phyloP scores from a whole-genome alignment of 1,140 invertebrate species.

The Diorhabda sublineata region DNA sequence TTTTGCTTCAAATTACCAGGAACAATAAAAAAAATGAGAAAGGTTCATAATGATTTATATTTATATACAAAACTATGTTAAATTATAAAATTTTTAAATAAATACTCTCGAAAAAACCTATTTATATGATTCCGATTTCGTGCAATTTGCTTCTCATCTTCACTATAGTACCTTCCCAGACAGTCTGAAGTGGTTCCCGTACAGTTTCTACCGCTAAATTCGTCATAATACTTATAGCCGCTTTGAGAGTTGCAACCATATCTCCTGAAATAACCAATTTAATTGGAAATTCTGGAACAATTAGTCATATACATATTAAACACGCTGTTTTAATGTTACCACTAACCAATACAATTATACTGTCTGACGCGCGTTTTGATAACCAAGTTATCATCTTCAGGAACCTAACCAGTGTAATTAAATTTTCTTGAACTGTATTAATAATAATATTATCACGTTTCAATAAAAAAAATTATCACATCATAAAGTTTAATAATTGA shows the following conservation, averaged over 20 bases:
- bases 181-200: conserved; percentile 34
- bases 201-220: conserved; percentile 32
- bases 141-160: conserved; percentile 37
- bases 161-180: conserved; percentile 37
- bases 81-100: too few relatives aligned
- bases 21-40: too few relatives aligned
- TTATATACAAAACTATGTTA: too few relatives aligned
- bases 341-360: background rate
- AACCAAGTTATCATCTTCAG: too few relatives aligned
- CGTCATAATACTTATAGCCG: conserved; percentile 37
- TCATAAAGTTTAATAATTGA: too few relatives aligned
- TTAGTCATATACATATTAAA: too few relatives aligned
- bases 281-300: background rate
- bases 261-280: conserved; percentile 28
- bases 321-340: too few relatives aligned
- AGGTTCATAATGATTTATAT: too few relatives aligned
- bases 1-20: too few relatives aligned
- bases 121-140: conserved; percentile 38
- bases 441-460: too few relatives aligned
- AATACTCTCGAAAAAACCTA: background rate
- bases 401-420: background rate
- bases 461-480: too few relatives aligned
- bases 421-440: background rate
- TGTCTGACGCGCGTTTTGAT: too few relatives aligned
- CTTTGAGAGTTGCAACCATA: conserved; percentile 34